These are phyloP conservation scores for Whitmania pigra DNA, from an alignment of 1,140 invertebrate species.

Conservation along the genomic window DNA sequence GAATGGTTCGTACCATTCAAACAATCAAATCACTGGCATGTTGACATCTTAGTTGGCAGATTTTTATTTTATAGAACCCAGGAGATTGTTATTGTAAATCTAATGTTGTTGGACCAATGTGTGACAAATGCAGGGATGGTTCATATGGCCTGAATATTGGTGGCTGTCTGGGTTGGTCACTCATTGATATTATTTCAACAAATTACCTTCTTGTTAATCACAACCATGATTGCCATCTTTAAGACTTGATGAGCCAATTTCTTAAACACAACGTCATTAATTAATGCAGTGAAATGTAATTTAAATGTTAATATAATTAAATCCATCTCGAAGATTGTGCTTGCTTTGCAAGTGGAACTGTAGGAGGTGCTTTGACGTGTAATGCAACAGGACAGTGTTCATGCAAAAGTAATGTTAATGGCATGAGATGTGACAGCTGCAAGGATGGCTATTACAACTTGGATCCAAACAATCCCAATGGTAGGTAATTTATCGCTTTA, in stretches of 20 bases:
- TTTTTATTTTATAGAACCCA: conserved; percentile 14
- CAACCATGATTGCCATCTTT: neutral
- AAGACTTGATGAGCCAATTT: neutral
- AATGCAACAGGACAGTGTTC: conserved; percentile 48
- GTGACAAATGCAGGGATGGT: conserved; percentile 53
- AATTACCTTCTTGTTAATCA: neutral
- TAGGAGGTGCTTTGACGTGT: neutral
- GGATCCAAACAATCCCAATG: conserved; percentile 59
- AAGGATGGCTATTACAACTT: conserved; percentile 77
- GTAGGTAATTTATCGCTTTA: conserved; percentile 48
- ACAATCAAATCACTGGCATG: neutral
- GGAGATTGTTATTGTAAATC: conserved; percentile 52
- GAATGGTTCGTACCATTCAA: neutral
- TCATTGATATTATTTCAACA: conserved; percentile 48
- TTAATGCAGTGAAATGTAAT: neutral
- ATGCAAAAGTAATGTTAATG: conserved; percentile 45
- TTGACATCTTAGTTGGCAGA: neutral
- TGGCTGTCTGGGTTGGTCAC: conserved; percentile 70
- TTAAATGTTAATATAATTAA: too few relatives aligned
- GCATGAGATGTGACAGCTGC: conserved; percentile 46
- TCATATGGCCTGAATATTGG: conserved; percentile 78
- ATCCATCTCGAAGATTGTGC: neutral
- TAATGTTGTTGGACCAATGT: conserved; percentile 43
- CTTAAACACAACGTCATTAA: neutral
- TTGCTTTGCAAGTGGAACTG: neutral